phyloP scores from a whole-genome alignment of 2,888 invertebrate genomes.

The Drosophila parthenogenetica region DNA sequence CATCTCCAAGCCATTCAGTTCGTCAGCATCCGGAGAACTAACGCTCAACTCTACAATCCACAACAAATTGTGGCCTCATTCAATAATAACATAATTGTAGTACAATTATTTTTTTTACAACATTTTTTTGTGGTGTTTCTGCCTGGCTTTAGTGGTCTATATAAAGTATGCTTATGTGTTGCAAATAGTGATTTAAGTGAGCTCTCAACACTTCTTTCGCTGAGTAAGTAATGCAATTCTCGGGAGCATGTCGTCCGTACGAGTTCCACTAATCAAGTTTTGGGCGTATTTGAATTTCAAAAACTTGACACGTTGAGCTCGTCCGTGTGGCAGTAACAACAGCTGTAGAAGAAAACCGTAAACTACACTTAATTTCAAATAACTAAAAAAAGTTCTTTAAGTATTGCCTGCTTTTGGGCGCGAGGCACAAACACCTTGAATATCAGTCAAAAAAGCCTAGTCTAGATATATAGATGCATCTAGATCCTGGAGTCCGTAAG shows the following conservation, averaged over 20 bases:
- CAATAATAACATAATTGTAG: background rate
- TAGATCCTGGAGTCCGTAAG: no score
- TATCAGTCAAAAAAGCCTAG: no score
- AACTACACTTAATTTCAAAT: background rate
- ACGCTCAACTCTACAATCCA: background rate
- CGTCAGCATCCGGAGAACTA: slow-evolving; percentile 19
- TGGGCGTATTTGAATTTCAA: slow-evolving; percentile 61
- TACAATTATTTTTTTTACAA: slow-evolving; percentile 18
- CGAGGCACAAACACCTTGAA: background rate
- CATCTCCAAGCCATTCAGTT: slow-evolving; percentile 81
- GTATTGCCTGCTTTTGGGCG: slow-evolving; percentile 40
- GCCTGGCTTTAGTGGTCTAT: background rate
- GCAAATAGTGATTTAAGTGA: background rate
- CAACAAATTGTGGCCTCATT: background rate
- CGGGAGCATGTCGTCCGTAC: slow-evolving; percentile 44
- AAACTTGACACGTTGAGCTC: slow-evolving; percentile 79
- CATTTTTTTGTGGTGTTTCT: slow-evolving; percentile 6
- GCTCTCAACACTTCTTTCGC: background rate
- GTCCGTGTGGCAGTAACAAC: slow-evolving; percentile 49
- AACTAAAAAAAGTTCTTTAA: background rate
- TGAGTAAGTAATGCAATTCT: slow-evolving; percentile 24
- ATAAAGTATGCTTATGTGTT: background rate
- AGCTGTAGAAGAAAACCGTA: background rate
- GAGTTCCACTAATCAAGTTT: slow-evolving; percentile 77
- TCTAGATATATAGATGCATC: no score